Evolutionary conservation across 2,797 vertebrate species (phyloP).

Genomic region (Typhlichthys eigenmanni): DNA sequence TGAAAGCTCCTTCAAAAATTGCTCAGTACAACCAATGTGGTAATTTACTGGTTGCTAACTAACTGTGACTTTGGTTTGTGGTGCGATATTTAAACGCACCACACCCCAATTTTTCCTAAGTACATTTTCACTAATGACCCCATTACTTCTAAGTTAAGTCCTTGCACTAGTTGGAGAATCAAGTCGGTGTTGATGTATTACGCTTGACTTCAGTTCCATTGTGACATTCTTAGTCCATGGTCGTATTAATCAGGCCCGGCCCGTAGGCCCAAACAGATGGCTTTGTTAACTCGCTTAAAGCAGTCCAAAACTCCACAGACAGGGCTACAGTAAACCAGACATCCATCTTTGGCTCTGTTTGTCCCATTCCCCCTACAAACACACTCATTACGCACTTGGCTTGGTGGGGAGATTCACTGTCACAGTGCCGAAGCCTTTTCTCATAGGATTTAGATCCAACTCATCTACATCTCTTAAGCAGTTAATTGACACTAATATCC

Average conservation of each 20-base stretch:
- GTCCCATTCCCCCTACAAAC: slow-evolving; percentile 65
- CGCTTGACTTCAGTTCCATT: slow-evolving; percentile 65
- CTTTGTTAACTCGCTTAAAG: slow-evolving; percentile 76
- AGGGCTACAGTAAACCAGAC: slow-evolving; percentile 69
- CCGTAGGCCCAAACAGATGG: slow-evolving; percentile 74
- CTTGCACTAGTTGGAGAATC: slow-evolving; percentile 67
- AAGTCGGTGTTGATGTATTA: slow-evolving; percentile 67
- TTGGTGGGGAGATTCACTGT: slow-evolving; percentile 60
- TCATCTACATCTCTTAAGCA: slow-evolving; percentile 63
- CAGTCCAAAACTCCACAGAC: slow-evolving; percentile 73
- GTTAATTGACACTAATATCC: slow-evolving; percentile 63
- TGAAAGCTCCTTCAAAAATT: slow-evolving; percentile 63
- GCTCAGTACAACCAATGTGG: slow-evolving; percentile 58
- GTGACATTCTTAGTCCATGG: slow-evolving; percentile 73
- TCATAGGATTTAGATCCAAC: slow-evolving; percentile 56
- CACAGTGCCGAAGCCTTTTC: slow-evolving; percentile 53
- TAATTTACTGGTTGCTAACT: slow-evolving; percentile 69
- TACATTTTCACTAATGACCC: slow-evolving; percentile 22
- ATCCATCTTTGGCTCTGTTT: slow-evolving; percentile 70
- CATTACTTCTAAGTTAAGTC: slow-evolving; percentile 36
- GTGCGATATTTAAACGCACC: slow-evolving; percentile 36
- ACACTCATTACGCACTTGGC: slow-evolving; percentile 68
- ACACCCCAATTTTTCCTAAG: slow-evolving; percentile 32
- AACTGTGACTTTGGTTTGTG: slow-evolving; percentile 59
- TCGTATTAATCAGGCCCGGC: slow-evolving; percentile 80